Conservation (phyloP, 2,888 invertebrate species). For the Sclerodermus sp. region DNA sequence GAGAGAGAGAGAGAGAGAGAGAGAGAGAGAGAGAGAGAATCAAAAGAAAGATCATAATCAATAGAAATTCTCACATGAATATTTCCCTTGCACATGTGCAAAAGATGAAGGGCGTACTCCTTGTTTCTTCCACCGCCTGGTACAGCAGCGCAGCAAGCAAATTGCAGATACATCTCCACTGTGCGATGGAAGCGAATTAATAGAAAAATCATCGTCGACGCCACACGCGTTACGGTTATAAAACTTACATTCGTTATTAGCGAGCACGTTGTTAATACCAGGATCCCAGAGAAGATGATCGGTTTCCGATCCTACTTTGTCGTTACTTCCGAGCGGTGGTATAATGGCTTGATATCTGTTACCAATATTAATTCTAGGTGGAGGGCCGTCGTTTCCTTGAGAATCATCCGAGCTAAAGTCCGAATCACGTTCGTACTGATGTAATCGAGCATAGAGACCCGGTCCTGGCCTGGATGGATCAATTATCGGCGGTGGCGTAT, state of each 20-base stretch:
- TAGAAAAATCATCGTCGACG: no score
- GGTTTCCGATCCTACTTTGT: conserved; percentile 58
- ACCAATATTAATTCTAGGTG: conserved; percentile 86
- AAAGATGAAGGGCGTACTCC: conserved; percentile 88
- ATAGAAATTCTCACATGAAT: conserved; percentile 67
- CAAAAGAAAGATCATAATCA: not conserved
- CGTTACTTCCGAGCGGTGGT: conserved; percentile 61
- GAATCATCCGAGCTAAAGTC: conserved; percentile 54
- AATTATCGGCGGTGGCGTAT: conserved; percentile 92
- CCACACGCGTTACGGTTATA: no score
- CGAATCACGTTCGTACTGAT: conserved; percentile 52
- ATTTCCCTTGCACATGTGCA: conserved; percentile 85
- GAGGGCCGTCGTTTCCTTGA: conserved; percentile 57
- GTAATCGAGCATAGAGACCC: conserved; percentile 70
- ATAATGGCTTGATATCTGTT: conserved; percentile 83
- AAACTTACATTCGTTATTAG: conserved; percentile 72
- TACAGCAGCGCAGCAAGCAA: conserved; percentile 93
- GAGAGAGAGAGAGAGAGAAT: no score
- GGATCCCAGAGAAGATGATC: conserved; percentile 89
- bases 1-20: no score
- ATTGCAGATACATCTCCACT: conserved; percentile 93
- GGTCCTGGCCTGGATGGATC: conserved; percentile 88
- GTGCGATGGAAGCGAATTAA: no score
- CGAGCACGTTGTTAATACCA: conserved; percentile 70
- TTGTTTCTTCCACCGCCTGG: conserved; percentile 92